A percentile compares a stretch with the other conserved stretches of the same genome.
Conservation (phyloP, 1,140 invertebrate genomes). For the Conus betulinus region DNA sequence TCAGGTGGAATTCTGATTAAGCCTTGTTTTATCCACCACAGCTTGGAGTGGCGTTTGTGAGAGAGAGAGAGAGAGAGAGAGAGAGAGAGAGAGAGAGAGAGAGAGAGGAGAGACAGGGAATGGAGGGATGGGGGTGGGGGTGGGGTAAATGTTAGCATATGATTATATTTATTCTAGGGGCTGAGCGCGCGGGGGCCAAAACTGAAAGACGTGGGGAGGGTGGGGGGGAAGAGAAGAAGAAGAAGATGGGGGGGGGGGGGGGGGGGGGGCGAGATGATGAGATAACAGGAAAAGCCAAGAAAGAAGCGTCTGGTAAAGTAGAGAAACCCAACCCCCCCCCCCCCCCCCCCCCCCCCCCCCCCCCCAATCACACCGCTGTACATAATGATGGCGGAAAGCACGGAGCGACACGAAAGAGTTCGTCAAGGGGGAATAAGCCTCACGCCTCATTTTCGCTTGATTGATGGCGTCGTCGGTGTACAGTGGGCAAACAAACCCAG, state of each 20-base stretch:
- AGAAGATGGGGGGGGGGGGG: neutral
- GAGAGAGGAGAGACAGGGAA: too few relatives aligned
- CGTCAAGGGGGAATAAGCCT: slow-evolving; percentile 38
- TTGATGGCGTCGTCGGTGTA: slow-evolving; percentile 15
- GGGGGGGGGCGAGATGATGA: neutral
- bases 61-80: neutral
- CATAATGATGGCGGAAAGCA: slow-evolving; percentile 15
- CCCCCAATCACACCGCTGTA: neutral
- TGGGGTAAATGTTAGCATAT: neutral
- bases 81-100: neutral
- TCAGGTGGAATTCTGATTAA: too few relatives aligned
- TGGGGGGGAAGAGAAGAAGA: neutral
- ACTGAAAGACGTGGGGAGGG: neutral
- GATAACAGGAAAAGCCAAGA: neutral
- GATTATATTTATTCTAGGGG: neutral
- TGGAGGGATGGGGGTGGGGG: neutral
- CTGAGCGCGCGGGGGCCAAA: neutral
- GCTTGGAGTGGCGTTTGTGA: neutral
- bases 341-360: neutral
- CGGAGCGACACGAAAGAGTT: slow-evolving; percentile 32
- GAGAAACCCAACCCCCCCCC: neutral
- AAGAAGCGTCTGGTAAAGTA: neutral
- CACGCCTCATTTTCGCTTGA: slow-evolving; percentile 40
- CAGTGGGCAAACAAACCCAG: slow-evolving; percentile 33
- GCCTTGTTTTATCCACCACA: too few relatives aligned